Conservation (phyloP, 2,888 invertebrate species). For the Spicauda simplicius region DNA sequence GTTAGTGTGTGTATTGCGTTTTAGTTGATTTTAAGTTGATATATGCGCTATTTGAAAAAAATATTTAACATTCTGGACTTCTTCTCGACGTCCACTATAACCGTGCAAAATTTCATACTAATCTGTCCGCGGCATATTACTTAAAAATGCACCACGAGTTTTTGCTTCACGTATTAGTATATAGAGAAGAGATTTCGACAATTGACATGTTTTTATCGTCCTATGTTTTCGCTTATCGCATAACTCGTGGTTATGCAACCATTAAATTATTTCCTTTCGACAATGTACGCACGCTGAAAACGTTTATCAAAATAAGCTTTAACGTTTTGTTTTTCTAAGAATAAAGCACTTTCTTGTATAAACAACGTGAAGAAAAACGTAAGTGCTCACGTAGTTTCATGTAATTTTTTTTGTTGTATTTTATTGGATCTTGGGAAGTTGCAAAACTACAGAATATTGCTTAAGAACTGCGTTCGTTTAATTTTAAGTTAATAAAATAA, state of each 20-base stretch:
- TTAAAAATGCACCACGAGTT: no score
- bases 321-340: constrained; percentile 22
- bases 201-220: no score
- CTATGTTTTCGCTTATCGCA: neutral
- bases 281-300: neutral
- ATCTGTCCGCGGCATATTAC: no score
- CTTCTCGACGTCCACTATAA: no score
- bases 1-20: no score
- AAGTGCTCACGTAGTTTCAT: constrained; percentile 15
- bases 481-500: no score
- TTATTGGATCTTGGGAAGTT: neutral
- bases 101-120: no score
- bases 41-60: no score
- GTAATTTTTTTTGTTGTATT: neutral
- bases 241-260: neutral
- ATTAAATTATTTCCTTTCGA: constrained; percentile 3
- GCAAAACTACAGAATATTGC: neutral
- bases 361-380: constrained; percentile 19
- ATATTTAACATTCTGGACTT: no score
- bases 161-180: no score
- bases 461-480: neutral
- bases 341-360: constrained; percentile 26
- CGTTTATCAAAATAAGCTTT: constrained; percentile 26
- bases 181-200: no score
- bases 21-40: no score